Base-by-base conservation (phyloP, 92 coral and sea anemone species). In the Porites evermanni region DNA sequence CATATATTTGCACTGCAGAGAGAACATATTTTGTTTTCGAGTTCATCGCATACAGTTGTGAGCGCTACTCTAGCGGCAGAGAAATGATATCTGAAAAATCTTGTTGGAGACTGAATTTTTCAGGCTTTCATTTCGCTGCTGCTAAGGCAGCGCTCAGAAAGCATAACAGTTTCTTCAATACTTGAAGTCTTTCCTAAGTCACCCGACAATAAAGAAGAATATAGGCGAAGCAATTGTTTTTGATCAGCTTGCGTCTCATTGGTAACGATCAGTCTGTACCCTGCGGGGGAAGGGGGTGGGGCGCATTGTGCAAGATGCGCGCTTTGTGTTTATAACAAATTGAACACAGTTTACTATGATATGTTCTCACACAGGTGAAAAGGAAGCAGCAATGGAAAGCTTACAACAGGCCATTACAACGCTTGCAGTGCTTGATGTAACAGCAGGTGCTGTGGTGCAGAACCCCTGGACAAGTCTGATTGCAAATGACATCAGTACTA, bases 321-420 rank as follows among this genome's bases (percentile, higher is more conserved):
- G 76, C 78, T 51, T 16, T 73, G 78, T 73, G 78, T 73, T 51
- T 47, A n/a, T 51, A 53, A 71, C 76, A 71, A 47, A 71, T 71
- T 69, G 74, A 69, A 69, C 74, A 72, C 59, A 29, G 76, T 72
- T 32, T 19, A 72, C 76, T 72, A 17, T 72, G 13, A 23, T 9
- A 23, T 72, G 7, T 73, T 73, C 12, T 63, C 47, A 64, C 72
- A 44, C 74, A 80, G 84, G 84, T 32, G 84, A 80, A 66, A 80
- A 80, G 76, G 84, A 80, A 67, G 84, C 71, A 24, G 84, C 84
- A 63, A 63, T 80, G 84, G 84, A 80, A 67, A 80, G 84, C 64
- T 80, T 80, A 67, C 72, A 80, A 21, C 84, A 80, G 23, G 84
- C 84, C 84, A 80, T 80, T 69, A 67, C 74, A 64, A 80, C 74